Percentiles rank a stretch among this genome's conserved stretches.
Conservation (phyloP, 1,140 invertebrate species). For the Atta texana region DNA sequence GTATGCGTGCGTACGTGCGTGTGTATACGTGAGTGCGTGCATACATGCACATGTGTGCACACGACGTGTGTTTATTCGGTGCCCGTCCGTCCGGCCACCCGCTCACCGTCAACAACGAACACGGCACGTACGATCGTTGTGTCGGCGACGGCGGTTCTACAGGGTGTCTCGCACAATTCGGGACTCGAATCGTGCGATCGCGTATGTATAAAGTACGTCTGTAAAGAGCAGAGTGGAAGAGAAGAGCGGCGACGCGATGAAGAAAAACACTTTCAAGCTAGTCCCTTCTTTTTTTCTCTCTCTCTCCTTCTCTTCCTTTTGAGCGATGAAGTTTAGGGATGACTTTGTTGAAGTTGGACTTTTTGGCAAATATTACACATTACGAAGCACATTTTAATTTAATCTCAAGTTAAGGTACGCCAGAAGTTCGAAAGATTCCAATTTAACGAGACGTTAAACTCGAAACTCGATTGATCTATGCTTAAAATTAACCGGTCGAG, state of each 20-base stretch:
- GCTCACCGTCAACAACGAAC: conserved; percentile 70
- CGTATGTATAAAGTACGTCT: background rate
- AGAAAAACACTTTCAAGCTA: conserved; percentile 12
- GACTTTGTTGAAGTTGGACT: conserved; percentile 11
- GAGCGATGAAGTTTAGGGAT: background rate
- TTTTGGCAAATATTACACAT: conserved; percentile 38
- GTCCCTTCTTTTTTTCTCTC: background rate
- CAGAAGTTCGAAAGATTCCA: conserved; percentile 15
- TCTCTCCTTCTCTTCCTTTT: background rate
- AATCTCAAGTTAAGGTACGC: conserved; percentile 21
- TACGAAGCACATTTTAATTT: conserved; percentile 44
- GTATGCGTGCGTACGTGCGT: background rate
- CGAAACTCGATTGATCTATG: background rate
- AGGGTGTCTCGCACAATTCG: conserved; percentile 42
- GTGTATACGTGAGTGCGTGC: background rate
- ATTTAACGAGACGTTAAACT: conserved; percentile 19
- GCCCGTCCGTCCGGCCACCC: conserved; percentile 66
- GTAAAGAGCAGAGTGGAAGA: background rate
- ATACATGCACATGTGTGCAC: background rate
- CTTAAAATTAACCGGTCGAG: background rate
- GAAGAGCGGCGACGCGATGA: background rate
- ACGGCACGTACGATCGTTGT: conserved; percentile 68
- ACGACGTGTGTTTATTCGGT: conserved; percentile 66
- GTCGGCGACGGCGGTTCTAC: conserved; percentile 56
- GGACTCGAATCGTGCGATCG: conserved; percentile 14